Evolutionary conservation across 2,113 vertebrate species (phyloP).

Genomic region (Oophaga pumilio): DNA sequence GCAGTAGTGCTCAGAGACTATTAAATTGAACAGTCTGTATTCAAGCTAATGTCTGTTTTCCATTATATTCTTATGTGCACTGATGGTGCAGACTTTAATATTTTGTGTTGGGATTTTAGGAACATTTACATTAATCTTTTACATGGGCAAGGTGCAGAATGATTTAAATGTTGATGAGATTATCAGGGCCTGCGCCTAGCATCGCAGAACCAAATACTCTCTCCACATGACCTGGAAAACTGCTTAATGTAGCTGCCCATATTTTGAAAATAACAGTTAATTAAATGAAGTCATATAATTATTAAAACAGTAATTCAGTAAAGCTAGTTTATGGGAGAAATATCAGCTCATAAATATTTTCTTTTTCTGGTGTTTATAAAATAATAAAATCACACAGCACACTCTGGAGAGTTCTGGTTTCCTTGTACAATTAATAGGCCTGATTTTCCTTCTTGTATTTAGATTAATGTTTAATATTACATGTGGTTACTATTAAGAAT

Average conservation of each 20-base stretch:
- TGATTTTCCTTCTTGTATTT: constrained; percentile 21
- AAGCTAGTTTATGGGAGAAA: constrained; percentile 42
- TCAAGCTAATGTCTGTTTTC: background rate
- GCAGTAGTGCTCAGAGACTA: background rate
- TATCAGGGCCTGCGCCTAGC: background rate
- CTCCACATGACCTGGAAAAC: constrained; percentile 25
- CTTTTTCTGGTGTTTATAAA: constrained; percentile 43
- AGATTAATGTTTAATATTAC: constrained; percentile 33
- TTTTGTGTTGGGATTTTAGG: background rate
- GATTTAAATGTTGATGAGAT: background rate
- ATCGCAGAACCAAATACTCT: background rate
- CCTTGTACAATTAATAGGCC: constrained; percentile 18
- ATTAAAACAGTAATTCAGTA: constrained; percentile 52
- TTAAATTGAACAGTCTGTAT: background rate
- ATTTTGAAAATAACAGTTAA: constrained; percentile 34
- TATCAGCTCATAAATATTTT: constrained; percentile 50
- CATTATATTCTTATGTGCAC: background rate
- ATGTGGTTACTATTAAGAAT: constrained; percentile 28
- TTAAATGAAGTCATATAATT: constrained; percentile 52
- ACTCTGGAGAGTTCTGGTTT: constrained; percentile 19
- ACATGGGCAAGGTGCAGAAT: constrained; percentile 2
- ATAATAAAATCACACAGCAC: constrained; percentile 38
- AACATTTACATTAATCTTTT: background rate
- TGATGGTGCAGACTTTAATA: background rate
- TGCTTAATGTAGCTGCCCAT: constrained; percentile 4